Evolutionary conservation across 2,888 invertebrate genomes (phyloP).

Genomic region (Atrina japonica): DNA sequence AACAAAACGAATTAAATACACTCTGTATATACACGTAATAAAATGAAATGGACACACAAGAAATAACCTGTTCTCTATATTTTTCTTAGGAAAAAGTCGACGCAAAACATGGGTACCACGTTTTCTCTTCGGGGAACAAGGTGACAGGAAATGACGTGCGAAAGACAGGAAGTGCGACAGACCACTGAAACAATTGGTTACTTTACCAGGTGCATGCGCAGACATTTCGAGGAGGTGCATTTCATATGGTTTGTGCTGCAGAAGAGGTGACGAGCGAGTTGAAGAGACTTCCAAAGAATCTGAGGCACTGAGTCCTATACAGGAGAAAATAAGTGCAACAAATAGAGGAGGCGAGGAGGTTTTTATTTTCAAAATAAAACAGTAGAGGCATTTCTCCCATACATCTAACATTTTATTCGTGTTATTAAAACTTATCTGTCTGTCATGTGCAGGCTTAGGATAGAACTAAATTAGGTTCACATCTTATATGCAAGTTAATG

Average conservation of each 20-base stretch:
- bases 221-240: slow-evolving; percentile 36
- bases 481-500: too few relatives aligned
- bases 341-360: too few relatives aligned
- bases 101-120: slow-evolving; percentile 41
- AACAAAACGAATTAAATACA: too few relatives aligned
- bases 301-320: slow-evolving; percentile 41
- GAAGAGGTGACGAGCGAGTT: slow-evolving; percentile 48
- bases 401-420: too few relatives aligned
- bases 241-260: slow-evolving; percentile 45
- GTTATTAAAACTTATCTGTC: too few relatives aligned
- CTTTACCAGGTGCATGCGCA: slow-evolving; percentile 48
- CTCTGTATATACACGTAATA: neutral
- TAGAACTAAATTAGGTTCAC: too few relatives aligned
- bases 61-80: slow-evolving; percentile 39
- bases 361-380: too few relatives aligned
- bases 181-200: slow-evolving; percentile 52
- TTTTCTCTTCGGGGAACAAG: slow-evolving; percentile 43
- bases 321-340: slow-evolving; percentile 20
- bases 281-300: slow-evolving; percentile 42
- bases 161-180: slow-evolving; percentile 49
- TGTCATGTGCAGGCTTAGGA: too few relatives aligned
- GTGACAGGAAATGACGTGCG: slow-evolving; percentile 43
- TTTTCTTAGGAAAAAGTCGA: slow-evolving; percentile 42
- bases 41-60: neutral
- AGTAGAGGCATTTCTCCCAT: too few relatives aligned